Conservation (phyloP, 2,113 vertebrate genomes). For the Dicerorhinus sumatrensis region DNA sequence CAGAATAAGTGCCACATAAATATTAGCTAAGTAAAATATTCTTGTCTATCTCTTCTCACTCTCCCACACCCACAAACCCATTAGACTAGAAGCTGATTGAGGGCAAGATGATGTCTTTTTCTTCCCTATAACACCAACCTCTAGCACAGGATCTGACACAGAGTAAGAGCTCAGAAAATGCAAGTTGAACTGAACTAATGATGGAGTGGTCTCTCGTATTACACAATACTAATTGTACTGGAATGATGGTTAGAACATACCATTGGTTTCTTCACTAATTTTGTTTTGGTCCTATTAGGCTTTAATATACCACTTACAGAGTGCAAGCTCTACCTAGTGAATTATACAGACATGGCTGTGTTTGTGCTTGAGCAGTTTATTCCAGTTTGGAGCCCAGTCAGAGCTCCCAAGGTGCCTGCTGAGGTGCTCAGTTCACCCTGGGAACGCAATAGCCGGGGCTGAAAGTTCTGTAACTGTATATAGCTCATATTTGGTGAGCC, state of each 20-base stretch:
- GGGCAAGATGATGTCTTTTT: background rate
- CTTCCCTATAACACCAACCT: background rate
- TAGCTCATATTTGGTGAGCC: background rate
- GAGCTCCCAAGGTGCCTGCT: background rate
- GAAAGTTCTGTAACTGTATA: background rate
- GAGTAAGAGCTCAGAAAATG: background rate
- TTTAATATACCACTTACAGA: conserved; percentile 39
- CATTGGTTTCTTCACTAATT: background rate
- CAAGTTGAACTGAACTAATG: background rate
- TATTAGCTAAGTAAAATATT: background rate
- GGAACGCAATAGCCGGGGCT: background rate
- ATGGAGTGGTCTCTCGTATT: background rate
- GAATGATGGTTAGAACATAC: background rate
- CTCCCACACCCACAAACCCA: background rate
- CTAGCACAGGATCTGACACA: background rate
- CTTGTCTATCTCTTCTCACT: background rate
- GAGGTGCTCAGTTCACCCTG: background rate
- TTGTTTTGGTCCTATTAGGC: background rate
- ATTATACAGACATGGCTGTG: background rate
- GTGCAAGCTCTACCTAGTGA: background rate
- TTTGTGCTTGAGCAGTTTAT: background rate
- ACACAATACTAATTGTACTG: background rate
- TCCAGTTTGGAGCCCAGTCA: background rate
- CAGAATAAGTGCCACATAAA: background rate
- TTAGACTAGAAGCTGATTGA: background rate